These are phyloP conservation scores for Psittacula derbiana DNA, from an alignment of 2,797 vertebrate species.

Conservation along the genomic window DNA sequence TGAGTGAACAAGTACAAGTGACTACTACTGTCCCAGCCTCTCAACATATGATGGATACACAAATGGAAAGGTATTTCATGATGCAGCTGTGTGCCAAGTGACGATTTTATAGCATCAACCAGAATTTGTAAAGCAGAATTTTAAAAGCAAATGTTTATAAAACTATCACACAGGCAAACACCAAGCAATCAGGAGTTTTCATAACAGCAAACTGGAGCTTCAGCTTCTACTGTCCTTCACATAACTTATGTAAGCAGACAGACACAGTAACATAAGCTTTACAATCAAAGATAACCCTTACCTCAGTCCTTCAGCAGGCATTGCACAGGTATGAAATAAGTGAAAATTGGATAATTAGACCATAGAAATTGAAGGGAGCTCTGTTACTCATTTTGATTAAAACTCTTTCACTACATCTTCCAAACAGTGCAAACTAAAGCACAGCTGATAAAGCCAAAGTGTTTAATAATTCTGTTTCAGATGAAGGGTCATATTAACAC, in stretches of 20 bases:
- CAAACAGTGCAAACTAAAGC: background rate
- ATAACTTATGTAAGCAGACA: background rate
- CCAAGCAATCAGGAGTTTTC: background rate
- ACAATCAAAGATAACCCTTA: background rate
- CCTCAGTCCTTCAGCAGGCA: background rate
- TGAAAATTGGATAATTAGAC: background rate
- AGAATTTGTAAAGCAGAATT: background rate
- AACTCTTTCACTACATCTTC: background rate
- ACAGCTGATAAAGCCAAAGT: background rate
- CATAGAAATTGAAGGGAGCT: background rate
- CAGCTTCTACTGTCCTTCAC: background rate
- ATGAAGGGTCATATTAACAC: slow-evolving; percentile 42
- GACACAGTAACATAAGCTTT: background rate
- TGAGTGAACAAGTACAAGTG: background rate
- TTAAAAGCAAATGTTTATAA: background rate
- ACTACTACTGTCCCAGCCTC: background rate
- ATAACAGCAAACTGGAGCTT: background rate
- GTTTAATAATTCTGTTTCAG: slow-evolving; percentile 39
- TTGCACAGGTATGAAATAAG: slow-evolving; percentile 5
- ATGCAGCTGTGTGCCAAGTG: background rate
- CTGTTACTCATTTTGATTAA: slow-evolving; percentile 3
- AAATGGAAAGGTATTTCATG: background rate
- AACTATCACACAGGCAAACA: background rate
- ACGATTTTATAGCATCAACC: background rate
- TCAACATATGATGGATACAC: background rate